These are phyloP conservation scores for Heptranchias perlo DNA, from an alignment of 2,113 vertebrate species.

Conservation along the genomic window DNA sequence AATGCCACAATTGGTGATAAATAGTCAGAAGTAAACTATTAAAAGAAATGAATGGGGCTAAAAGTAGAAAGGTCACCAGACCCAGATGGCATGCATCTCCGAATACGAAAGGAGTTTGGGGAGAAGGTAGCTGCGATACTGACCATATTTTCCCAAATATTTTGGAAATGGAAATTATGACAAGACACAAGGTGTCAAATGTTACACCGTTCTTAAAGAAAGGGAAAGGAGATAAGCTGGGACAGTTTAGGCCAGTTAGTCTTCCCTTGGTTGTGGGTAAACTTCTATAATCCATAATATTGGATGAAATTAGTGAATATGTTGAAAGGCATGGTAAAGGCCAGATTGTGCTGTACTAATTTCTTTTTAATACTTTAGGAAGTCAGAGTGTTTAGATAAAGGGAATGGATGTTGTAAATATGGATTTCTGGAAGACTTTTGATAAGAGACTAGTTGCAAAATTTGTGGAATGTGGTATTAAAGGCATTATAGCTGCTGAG, in stretches of 20 bases:
- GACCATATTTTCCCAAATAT: not conserved
- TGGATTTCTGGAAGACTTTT: not conserved
- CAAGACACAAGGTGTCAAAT: not conserved
- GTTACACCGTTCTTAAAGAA: not conserved
- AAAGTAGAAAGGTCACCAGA: not conserved
- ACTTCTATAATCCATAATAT: not conserved
- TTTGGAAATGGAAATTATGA: not conserved
- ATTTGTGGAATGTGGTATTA: not conserved
- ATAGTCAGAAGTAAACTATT: not conserved
- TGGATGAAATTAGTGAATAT: not conserved
- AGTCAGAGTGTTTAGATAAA: not conserved
- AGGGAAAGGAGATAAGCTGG: not conserved
- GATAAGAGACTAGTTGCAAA: not conserved
- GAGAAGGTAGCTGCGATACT: not conserved
- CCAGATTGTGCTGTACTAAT: not conserved
- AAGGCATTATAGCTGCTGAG: no score
- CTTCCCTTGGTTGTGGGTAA: not conserved
- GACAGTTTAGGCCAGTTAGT: not conserved
- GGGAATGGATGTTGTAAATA: not conserved
- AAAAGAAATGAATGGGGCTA: not conserved
- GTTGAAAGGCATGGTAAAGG: not conserved
- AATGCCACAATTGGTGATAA: not conserved
- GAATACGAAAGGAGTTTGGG: not conserved
- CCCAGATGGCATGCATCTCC: not conserved
- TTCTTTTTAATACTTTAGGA: not conserved